Conservation (phyloP, 2,888 invertebrate genomes). For the Lucinisca nassula region DNA sequence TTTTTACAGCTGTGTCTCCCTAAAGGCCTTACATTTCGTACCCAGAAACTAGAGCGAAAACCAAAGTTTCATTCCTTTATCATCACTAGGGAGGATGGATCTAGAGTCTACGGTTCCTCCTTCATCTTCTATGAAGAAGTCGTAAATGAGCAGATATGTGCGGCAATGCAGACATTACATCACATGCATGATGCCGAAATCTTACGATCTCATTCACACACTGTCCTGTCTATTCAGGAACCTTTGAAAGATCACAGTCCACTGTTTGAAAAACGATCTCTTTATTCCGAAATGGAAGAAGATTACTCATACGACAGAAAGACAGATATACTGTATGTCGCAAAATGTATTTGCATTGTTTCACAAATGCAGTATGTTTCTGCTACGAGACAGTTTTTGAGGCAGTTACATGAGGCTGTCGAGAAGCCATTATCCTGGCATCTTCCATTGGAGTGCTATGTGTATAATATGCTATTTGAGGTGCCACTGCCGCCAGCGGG, state of each 20-base stretch:
- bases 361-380: slow-evolving; percentile 94
- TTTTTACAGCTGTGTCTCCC: slow-evolving; percentile 95
- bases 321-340: slow-evolving; percentile 98
- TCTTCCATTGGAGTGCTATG: slow-evolving; percentile 95
- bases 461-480: slow-evolving; percentile 98
- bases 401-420: slow-evolving; percentile 81
- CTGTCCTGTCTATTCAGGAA: slow-evolving; percentile 59
- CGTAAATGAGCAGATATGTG: slow-evolving; percentile 96
- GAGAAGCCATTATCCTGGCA: slow-evolving; percentile 78
- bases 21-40: slow-evolving; percentile 97
- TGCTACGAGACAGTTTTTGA: slow-evolving; percentile 80
- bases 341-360: slow-evolving; percentile 97
- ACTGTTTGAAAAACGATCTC: slow-evolving; percentile 48
- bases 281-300: slow-evolving; percentile 22
- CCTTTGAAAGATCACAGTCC: slow-evolving; percentile 67
- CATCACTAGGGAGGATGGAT: slow-evolving; percentile 98
- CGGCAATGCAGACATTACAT: slow-evolving; percentile 98
- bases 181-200: slow-evolving; percentile 89
- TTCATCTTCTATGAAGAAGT: slow-evolving; percentile 99
- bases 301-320: slow-evolving; percentile 93
- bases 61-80: slow-evolving; percentile 98
- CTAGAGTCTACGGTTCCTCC: slow-evolving; percentile 97
- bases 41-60: slow-evolving; percentile 95
- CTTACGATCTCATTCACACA: slow-evolving; percentile 80
- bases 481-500: slow-evolving; percentile 96